Base-by-base conservation (phyloP, 2,113 vertebrate genomes). In the Paramormyrops kingsleyae region DNA sequence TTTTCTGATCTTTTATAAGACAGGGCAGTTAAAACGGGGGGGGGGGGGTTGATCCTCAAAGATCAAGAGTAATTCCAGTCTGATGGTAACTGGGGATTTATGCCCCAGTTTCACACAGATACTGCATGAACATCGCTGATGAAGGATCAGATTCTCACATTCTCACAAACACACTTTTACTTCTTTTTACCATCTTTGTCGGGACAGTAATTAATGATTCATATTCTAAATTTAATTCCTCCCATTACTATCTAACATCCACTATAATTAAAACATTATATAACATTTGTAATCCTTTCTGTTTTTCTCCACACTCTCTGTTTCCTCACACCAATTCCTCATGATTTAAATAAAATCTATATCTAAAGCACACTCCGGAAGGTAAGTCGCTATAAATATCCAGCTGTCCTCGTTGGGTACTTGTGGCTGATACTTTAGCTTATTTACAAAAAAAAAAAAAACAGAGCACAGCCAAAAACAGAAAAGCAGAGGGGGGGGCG, bases 361-460 rank as follows among this genome's bases (percentile, higher is more conserved):
- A 53, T 35, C 27, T 87, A 50, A 83, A 44, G 5, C 62, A 77
- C 39, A 39, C 35, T 39, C 80, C 52, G 17, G 50, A 89, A 89
- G 44, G 46, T 24, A 44, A 83, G 10, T 85, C 80, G 19, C 88
- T 47, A 89, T 59, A 62, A 89, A 84, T 84, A 89, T 39, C 52
- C 10, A 2, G n/a, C 59, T 24, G 59, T 70, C n/a, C 24, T 31
- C 24, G 5, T 87, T 9, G 31, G 24, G 27, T 17, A 87, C 46
- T 17, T 77, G 46, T 46, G 19, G 46, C 42, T 31, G 70, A 52
- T 83, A 35, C 88, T 35, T 9, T 56, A 35, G 39, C 31, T 42
- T 21, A 24, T 19, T n/a, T 12, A 42, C 35, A 1, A 42, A 89
- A 56, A 52, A 52, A 50, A 44, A 52, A 53, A 56, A 56, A 53